Base-by-base conservation (phyloP, 2,113 vertebrate genomes). In the Macquaria australasica region DNA sequence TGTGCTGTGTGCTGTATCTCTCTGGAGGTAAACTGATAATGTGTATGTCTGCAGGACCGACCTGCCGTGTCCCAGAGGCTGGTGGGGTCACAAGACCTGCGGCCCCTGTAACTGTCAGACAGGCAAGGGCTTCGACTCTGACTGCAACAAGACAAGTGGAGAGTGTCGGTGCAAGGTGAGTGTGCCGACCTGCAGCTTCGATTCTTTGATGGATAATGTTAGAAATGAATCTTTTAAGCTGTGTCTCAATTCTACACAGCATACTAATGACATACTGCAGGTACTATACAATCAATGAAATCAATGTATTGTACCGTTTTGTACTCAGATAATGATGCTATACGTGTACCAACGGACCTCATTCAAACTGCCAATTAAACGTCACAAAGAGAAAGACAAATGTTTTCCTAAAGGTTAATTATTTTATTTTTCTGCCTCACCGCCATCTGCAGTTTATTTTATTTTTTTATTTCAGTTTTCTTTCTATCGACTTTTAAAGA, bases 31-130 rank as follows among this genome's bases (percentile, higher is more conserved):
- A 62, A 56, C 5, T 69, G 3, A 39, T 81, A 0, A 58, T 66
- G 14, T 83, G 55, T 85, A 50, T 74, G 12, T 16, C 45, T 48
- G 10, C 90, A 99, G 98, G 94, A 96, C 96, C 10, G 97, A 96
- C 31, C 92, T 97, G 78, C 98, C 98, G 0, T 99, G 98, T 79
- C 97, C 98, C 0, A 95, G 97, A 31, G 98, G 98, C 6, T 98
- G 98, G 97, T 99, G 98, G 98, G 98, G 98, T 8, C 96, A 98
- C 81, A 97, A 97, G 82, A 98, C 97, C 0, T 99, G 98, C 0
- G 97, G 98, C 5, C 98, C 98, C 0, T 99, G 98, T 92, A 96
- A 94, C 93, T 99, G 98, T 71, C 95, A 96, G 0, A 93, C 95
- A 6, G 91, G 95, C 81, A 96, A 95, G 48, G 98, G 98, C 76